Percentiles rank a stretch among this genome's conserved stretches.
Evolutionary conservation across 2,113 vertebrate genomes (phyloP).

Genomic region (Taxidea taxus): DNA sequence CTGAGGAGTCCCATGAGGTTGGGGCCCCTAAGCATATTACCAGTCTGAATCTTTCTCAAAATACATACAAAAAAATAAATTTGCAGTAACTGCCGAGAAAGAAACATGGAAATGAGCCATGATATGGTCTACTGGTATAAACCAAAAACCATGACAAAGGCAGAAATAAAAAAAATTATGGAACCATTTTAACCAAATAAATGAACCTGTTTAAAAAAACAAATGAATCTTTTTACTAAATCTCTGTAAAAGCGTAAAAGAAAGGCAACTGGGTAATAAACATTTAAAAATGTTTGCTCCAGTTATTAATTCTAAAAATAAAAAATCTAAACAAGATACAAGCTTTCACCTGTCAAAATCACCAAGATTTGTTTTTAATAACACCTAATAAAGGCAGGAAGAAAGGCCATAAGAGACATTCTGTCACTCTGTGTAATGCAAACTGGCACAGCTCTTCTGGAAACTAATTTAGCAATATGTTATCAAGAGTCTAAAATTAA

Average conservation of each 20-base stretch:
- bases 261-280: neutral
- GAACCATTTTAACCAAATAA: conserved; percentile 9
- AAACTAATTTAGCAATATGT: neutral
- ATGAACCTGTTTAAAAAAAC: neutral
- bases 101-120: neutral
- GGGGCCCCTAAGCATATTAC: neutral
- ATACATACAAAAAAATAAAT: neutral
- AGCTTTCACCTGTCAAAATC: neutral
- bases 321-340: conserved; percentile 6
- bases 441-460: neutral
- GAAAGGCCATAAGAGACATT: neutral
- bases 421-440: neutral
- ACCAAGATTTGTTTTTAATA: conserved; percentile 20
- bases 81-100: neutral
- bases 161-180: neutral
- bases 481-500: conserved; percentile 6
- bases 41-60: conserved; percentile 12
- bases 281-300: neutral
- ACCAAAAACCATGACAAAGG: neutral
- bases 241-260: neutral
- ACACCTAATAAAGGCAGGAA: neutral
- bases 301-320: neutral
- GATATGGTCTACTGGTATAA: neutral
- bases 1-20: neutral
- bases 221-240: neutral